Percentiles rank a stretch among this genome's conserved stretches.
Evolutionary conservation across 2,797 vertebrate genomes (phyloP).

Genomic region (Odontamblyopus lacepedii): DNA sequence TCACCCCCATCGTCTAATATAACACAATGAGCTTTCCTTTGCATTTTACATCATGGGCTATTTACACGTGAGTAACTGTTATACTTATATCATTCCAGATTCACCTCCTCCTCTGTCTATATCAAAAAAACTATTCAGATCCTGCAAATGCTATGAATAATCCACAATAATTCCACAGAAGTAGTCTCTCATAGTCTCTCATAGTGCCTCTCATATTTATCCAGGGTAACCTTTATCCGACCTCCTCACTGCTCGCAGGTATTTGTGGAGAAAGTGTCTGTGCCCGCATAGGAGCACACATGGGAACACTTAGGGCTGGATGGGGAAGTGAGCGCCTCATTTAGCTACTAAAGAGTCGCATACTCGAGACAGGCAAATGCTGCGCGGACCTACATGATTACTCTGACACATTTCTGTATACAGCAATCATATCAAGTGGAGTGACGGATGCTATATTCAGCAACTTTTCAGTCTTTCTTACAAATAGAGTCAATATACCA

Average conservation of each 20-base stretch:
- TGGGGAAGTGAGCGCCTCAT: constrained; percentile 10
- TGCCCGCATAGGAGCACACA: constrained; percentile 3
- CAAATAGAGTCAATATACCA: not conserved
- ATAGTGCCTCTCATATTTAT: not conserved
- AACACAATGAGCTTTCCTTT: too few relatives aligned
- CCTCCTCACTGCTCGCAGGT: constrained; percentile 1
- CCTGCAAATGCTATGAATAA: not conserved
- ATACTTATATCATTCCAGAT: not conserved
- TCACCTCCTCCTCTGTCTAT: not conserved
- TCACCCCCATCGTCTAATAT: too few relatives aligned
- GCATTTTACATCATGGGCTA: too few relatives aligned
- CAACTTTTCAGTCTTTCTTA: not conserved
- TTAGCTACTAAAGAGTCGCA: constrained; percentile 3
- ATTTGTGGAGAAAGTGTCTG: constrained; percentile 5
- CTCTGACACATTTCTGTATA: constrained; percentile 6
- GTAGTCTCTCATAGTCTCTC: not conserved
- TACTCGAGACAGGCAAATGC: not conserved
- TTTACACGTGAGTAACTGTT: too few relatives aligned
- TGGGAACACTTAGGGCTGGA: constrained; percentile 13
- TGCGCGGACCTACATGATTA: constrained; percentile 2
- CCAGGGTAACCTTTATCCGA: constrained; percentile 5
- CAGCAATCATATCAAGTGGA: not conserved
- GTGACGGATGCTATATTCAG: not conserved
- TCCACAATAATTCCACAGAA: not conserved
- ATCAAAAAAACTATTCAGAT: not conserved